These are phyloP conservation scores for Andrena bicolor DNA, from an alignment of 2,888 invertebrate genomes.

Conservation along the genomic window DNA sequence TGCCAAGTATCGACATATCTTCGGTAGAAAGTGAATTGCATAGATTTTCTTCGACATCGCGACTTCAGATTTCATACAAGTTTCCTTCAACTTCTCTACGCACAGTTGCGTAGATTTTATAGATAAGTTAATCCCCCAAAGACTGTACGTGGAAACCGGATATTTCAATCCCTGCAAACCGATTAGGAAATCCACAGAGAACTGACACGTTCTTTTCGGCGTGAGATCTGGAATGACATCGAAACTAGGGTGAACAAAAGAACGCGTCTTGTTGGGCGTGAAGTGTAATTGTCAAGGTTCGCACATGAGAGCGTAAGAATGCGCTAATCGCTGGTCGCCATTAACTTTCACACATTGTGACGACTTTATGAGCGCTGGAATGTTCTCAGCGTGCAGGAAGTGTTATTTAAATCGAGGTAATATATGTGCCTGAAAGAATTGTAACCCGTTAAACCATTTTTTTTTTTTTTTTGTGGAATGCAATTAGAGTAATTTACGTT, in stretches of 20 bases:
- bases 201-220: neutral
- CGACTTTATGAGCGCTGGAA: slow-evolving; percentile 31
- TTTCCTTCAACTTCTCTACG: slow-evolving; percentile 12
- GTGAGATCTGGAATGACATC: slow-evolving; percentile 9
- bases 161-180: slow-evolving; percentile 8
- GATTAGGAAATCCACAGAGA: slow-evolving; percentile 21
- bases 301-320: slow-evolving; percentile 34
- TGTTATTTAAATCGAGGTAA: slow-evolving; percentile 14
- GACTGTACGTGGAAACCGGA: slow-evolving; percentile 1
- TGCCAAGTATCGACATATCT: slow-evolving; percentile 26
- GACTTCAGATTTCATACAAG: slow-evolving; percentile 12
- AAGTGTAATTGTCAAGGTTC: slow-evolving; percentile 36
- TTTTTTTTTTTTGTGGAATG: neutral
- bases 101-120: slow-evolving; percentile 17
- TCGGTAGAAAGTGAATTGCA: slow-evolving; percentile 34
- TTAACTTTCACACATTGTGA: slow-evolving; percentile 63
- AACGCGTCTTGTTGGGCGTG: neutral
- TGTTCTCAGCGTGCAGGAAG: slow-evolving; percentile 46
- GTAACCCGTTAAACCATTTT: neutral
- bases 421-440: too few relatives aligned
- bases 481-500: neutral
- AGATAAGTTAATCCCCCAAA: neutral
- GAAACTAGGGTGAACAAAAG: neutral
- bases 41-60: neutral
- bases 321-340: slow-evolving; percentile 42